Base-by-base conservation (phyloP, 2,113 vertebrate species). In the Varanus salvator region DNA sequence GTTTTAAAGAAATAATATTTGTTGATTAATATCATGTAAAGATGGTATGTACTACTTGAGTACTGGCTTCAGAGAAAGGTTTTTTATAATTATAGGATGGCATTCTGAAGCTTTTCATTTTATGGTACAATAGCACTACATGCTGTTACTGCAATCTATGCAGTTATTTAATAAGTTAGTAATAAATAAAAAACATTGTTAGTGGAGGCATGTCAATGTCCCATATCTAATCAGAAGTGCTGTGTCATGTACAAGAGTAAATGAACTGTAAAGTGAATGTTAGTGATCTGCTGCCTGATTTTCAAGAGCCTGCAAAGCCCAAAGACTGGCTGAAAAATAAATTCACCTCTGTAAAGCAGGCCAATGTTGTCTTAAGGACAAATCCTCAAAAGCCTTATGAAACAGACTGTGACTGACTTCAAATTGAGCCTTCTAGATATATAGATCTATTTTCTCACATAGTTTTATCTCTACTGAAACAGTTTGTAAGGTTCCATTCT, bases 321-420 rank as follows among this genome's bases (percentile, higher is more conserved):
- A 94, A 94, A 92, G 78, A 93, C 85, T 89, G 90, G 88, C 68
- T n/a, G 54, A 72, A 86, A 60, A 90, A 89, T 91, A 86, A 60
- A 80, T 86, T 72, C 66, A 90, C 44, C 23, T 52, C 68, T 90
- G 19, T n/a, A 86, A 86, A 86, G 6, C 25, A 86, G 54, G 77
- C 34, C 50, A 81, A 4, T 86, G 52, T 86, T 72, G 27, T 86
- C 14, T 77, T 90, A 71, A 52, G 66, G 66, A 44, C 31, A 89
- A 85, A 90, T 54, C 31, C n/a, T 85, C 34, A 14, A 85, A 89
- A 78, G 64, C 69, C 74, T 57, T 78, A 69, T 78, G 44, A 78
- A 57, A n/a, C 8, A 38, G n/a, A 52, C 21, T 69, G 31, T 69
- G 81, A 89, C 48, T n/a, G 44, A 78, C 4, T 68, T 4, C 72